A percentile compares a stretch with the other conserved stretches of the same genome.
Evolutionary conservation across 2,113 vertebrate genomes (phyloP).

Genomic region (Stegostoma tigrinum): DNA sequence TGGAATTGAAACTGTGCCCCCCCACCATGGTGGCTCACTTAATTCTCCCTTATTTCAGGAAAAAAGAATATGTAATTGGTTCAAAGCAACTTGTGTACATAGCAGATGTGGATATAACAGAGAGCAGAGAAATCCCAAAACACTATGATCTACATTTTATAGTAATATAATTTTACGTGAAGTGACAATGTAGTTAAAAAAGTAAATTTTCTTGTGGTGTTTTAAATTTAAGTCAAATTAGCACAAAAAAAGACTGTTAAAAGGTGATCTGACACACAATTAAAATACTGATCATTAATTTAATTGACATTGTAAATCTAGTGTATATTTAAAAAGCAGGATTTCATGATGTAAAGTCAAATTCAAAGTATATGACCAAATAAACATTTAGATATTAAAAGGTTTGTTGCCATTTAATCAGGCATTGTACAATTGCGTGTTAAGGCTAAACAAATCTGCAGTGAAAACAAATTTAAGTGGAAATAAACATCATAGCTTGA

Average conservation of each 20-base stretch:
- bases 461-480: not conserved
- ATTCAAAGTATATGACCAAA: not conserved
- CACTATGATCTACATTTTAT: not conserved
- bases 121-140: not conserved
- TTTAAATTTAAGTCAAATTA: not conserved
- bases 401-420: not conserved
- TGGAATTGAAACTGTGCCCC: no score
- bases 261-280: not conserved
- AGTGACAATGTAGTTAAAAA: not conserved
- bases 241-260: not conserved
- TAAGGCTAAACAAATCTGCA: not conserved
- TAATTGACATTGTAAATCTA: not conserved
- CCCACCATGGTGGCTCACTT: no score
- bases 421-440: not conserved
- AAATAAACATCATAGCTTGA: not conserved
- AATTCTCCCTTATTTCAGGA: not conserved
- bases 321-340: not conserved
- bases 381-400: not conserved
- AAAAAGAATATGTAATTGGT: not conserved
- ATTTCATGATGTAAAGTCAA: not conserved
- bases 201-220: not conserved
- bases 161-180: not conserved
- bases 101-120: not conserved
- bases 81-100: not conserved
- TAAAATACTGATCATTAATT: not conserved